These are phyloP conservation scores for Hapalemur alaotrensis DNA, from an alignment of 2,797 vertebrate genomes.

Conservation along the genomic window DNA sequence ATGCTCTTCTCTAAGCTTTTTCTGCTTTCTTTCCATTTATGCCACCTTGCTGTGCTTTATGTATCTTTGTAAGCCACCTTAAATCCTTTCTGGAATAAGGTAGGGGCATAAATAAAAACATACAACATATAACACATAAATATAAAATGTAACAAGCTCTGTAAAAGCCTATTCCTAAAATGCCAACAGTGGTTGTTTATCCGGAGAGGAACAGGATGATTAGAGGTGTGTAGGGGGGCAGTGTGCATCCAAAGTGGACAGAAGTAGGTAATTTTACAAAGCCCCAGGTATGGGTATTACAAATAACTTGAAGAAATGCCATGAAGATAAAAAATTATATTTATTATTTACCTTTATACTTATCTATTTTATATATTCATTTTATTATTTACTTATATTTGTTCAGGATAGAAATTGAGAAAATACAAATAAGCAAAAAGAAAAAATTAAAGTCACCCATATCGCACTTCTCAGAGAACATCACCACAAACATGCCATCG, in stretches of 20 bases:
- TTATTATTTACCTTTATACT: not conserved
- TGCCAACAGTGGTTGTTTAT: conserved; percentile 37
- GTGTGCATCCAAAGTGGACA: not conserved
- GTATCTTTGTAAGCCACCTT: conserved; percentile 45
- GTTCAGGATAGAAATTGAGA: not conserved
- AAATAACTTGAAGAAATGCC: conserved; percentile 3
- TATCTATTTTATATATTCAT: not conserved
- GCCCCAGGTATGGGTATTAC: not conserved
- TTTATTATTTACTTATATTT: not conserved
- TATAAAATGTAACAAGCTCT: conserved; percentile 51
- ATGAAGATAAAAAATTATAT: conserved; percentile 16
- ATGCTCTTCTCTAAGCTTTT: not conserved
- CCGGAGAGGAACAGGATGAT: not conserved
- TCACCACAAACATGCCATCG: not conserved
- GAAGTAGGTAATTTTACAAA: not conserved
- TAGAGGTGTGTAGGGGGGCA: not conserved
- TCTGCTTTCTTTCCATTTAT: conserved; percentile 47
- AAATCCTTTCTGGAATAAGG: conserved; percentile 58
- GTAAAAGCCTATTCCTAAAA: conserved; percentile 63
- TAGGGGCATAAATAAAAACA: conserved; percentile 59
- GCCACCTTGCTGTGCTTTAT: conserved; percentile 29
- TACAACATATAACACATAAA: conserved; percentile 50
- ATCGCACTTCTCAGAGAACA: not conserved
- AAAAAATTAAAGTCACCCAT: not conserved
- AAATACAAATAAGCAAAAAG: conserved; percentile 1